Evolutionary conservation across 2,888 invertebrate species (phyloP).

Genomic region (Abrostola tripartita): DNA sequence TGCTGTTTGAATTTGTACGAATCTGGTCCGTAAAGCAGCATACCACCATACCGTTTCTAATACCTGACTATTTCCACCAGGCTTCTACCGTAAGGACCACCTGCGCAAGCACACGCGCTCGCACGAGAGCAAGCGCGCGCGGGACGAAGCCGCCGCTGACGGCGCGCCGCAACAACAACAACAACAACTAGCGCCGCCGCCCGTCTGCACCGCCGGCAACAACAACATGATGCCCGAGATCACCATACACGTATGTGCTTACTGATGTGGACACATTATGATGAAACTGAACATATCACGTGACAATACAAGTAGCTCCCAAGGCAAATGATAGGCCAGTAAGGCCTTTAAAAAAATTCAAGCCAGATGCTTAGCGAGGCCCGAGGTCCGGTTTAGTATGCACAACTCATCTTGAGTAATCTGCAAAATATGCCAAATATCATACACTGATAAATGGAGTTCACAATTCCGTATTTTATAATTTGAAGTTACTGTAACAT

Average conservation of each 20-base stretch:
- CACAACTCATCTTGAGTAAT: too few relatives aligned
- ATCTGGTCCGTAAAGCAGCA: neutral
- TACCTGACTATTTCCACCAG: conserved; percentile 62
- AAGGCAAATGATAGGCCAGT: too few relatives aligned
- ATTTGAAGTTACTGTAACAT: too few relatives aligned
- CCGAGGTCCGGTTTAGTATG: too few relatives aligned
- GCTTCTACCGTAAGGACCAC: conserved; percentile 94
- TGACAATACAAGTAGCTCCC: too few relatives aligned
- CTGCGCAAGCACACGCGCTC: conserved; percentile 93
- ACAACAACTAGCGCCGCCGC: conserved; percentile 7
- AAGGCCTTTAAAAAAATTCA: too few relatives aligned
- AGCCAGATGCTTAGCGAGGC: too few relatives aligned
- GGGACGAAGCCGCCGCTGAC: conserved; percentile 89
- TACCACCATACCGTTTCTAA: neutral
- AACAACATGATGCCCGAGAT: conserved; percentile 75
- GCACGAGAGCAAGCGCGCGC: conserved; percentile 92
- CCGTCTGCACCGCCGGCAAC: conserved; percentile 20
- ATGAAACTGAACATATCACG: neutral
- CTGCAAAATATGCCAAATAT: too few relatives aligned
- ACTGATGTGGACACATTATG: too few relatives aligned
- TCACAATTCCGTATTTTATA: too few relatives aligned
- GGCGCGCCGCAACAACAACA: conserved; percentile 71
- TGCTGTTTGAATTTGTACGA: too few relatives aligned
- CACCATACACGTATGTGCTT: conserved; percentile 84
- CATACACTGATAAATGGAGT: too few relatives aligned